phyloP scores from a whole-genome alignment of 2,888 invertebrate genomes.

The Cylloceria caligata region DNA sequence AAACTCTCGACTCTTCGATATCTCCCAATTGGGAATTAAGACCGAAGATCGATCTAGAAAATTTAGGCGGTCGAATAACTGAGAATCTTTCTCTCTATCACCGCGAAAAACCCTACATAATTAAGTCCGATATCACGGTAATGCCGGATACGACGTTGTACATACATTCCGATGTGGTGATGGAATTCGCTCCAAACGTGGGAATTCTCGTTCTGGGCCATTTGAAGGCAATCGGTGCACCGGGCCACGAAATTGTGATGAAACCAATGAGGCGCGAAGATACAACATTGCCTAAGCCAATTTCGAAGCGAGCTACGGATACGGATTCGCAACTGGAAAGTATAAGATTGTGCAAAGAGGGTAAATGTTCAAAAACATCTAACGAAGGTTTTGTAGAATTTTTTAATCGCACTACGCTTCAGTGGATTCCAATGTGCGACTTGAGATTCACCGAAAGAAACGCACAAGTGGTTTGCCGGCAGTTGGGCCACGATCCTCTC shows the following conservation, averaged over 20 bases:
- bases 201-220: constrained; percentile 97
- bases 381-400: constrained; percentile 93
- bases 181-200: constrained; percentile 98
- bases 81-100: constrained; percentile 88
- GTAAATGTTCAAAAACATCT: constrained; percentile 87
- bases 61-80: constrained; percentile 91
- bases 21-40: constrained; percentile 89
- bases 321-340: constrained; percentile 84
- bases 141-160: constrained; percentile 96
- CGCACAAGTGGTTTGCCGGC: constrained; percentile 97
- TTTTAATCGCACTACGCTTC: constrained; percentile 97
- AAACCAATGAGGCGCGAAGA: constrained; percentile 86
- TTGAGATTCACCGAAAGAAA: constrained; percentile 97
- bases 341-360: constrained; percentile 92
- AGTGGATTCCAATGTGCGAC: constrained; percentile 99
- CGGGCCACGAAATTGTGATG: constrained; percentile 92
- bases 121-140: constrained; percentile 96
- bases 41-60: constrained; percentile 87
- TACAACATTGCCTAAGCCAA: constrained; percentile 81
- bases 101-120: constrained; percentile 90
- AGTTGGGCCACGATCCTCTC: constrained; percentile 94
- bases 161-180: constrained; percentile 94
- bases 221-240: constrained; percentile 92
- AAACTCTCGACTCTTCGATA: constrained; percentile 91
- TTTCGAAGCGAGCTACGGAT: constrained; percentile 80